A percentile compares a stretch with the other conserved stretches of the same genome.
Conservation (phyloP, 2,113 vertebrate genomes). For the Gila orcuttii region DNA sequence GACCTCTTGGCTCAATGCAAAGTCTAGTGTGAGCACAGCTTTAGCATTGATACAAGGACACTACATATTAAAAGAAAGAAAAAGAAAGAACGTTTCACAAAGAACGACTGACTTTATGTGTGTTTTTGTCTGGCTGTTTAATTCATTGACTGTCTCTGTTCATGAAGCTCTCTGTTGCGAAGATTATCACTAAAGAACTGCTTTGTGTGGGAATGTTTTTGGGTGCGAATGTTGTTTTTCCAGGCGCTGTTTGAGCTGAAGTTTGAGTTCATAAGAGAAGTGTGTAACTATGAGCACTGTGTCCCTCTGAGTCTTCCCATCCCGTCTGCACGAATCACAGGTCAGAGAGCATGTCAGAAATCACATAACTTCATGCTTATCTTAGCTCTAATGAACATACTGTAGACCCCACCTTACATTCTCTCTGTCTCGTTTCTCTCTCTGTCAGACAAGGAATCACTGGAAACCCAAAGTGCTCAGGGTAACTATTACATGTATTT, state of each 20-base stretch:
- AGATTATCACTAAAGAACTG: background rate
- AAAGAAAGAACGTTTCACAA: background rate
- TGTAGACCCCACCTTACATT: conserved; percentile 37
- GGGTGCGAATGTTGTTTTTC: conserved; percentile 45
- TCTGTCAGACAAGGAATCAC: conserved; percentile 73
- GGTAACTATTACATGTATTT: conserved; percentile 68
- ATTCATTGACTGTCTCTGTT: background rate
- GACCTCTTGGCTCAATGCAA: background rate
- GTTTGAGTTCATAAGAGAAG: conserved; percentile 96
- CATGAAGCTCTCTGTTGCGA: background rate
- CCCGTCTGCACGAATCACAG: conserved; percentile 85
- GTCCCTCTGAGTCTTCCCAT: conserved; percentile 93
- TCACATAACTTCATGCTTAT: conserved; percentile 15
- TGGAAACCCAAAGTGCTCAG: conserved; percentile 72
- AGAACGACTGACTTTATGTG: background rate
- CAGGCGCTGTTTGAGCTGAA: conserved; percentile 91
- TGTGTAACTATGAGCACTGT: conserved; percentile 96
- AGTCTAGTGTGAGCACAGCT: background rate
- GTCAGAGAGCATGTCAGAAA: conserved; percentile 21
- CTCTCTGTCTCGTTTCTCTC: conserved; percentile 57
- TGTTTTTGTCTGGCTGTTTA: background rate
- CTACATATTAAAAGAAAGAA: background rate
- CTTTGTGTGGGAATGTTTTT: background rate
- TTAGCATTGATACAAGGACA: background rate
- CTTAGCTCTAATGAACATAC: conserved; percentile 19